These are phyloP conservation scores for Sphaerophoria rueppellii DNA, from an alignment of 2,888 invertebrate species.

Conservation along the genomic window DNA sequence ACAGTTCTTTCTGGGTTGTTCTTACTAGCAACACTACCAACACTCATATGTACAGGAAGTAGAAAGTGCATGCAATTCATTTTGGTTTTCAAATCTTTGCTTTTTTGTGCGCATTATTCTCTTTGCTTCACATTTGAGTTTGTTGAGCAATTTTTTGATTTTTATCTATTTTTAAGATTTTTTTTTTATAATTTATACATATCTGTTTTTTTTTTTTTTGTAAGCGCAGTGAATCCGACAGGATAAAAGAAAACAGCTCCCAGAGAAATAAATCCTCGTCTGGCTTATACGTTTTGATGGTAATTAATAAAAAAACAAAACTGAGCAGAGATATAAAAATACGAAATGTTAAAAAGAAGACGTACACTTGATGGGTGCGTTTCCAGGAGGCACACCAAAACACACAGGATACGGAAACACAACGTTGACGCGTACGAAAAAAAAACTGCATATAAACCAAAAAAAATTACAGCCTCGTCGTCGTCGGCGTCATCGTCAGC, in stretches of 20 bases:
- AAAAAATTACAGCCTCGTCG: slow-evolving; percentile 42
- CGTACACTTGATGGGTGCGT: slow-evolving; percentile 61
- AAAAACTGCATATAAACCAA: slow-evolving; percentile 36
- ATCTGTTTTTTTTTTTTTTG: slow-evolving; percentile 1
- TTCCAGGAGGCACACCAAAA: slow-evolving; percentile 46
- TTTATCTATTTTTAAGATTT: slow-evolving; percentile 30
- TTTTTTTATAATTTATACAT: slow-evolving; percentile 9
- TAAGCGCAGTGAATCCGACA: slow-evolving; percentile 20
- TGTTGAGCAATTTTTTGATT: slow-evolving; percentile 22
- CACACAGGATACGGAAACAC: slow-evolving; percentile 50
- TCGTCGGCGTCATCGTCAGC: background rate
- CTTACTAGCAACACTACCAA: background rate
- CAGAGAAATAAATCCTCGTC: slow-evolving; percentile 32
- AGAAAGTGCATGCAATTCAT: slow-evolving; percentile 37
- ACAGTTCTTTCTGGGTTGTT: background rate
- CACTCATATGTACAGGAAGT: slow-evolving; percentile 14
- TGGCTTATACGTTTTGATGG: slow-evolving; percentile 40
- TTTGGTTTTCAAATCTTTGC: slow-evolving; percentile 46
- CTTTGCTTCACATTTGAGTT: slow-evolving; percentile 26
- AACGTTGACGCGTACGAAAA: slow-evolving; percentile 61
- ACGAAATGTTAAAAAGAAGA: slow-evolving; percentile 46
- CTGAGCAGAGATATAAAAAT: slow-evolving; percentile 18
- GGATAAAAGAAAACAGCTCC: slow-evolving; percentile 54
- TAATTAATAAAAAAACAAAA: slow-evolving; percentile 54
- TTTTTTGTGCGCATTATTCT: slow-evolving; percentile 17